Evolutionary conservation across 1,140 invertebrate genomes (phyloP).

Genomic region (Euwallacea fornicatus): DNA sequence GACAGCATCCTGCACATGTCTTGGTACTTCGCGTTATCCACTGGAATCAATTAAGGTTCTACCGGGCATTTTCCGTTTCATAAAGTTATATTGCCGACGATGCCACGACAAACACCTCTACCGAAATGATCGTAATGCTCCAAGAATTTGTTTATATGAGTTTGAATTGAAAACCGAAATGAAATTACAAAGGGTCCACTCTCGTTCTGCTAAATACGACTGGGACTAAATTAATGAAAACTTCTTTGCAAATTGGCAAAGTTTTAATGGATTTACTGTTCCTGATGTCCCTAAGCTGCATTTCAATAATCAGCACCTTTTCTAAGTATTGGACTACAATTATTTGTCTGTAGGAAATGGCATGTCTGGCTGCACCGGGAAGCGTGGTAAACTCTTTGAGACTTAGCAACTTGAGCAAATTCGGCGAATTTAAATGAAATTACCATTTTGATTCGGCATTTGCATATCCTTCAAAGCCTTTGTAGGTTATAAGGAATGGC

Average conservation of each 20-base stretch:
- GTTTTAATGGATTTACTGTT: slow-evolving; percentile 27
- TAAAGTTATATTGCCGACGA: too few relatives aligned
- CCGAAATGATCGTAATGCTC: too few relatives aligned
- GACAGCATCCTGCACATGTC: too few relatives aligned
- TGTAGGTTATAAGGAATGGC: slow-evolving; percentile 34
- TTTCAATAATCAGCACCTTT: slow-evolving; percentile 19
- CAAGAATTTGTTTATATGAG: too few relatives aligned
- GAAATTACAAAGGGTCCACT: too few relatives aligned
- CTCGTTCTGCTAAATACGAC: background rate
- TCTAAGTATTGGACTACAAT: slow-evolving; percentile 15
- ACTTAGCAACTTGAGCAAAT: slow-evolving; percentile 36
- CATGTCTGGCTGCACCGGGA: slow-evolving; percentile 11
- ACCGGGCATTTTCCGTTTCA: too few relatives aligned
- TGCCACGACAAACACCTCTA: too few relatives aligned
- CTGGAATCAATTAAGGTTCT: too few relatives aligned
- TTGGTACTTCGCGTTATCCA: too few relatives aligned
- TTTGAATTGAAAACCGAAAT: too few relatives aligned
- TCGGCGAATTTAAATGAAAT: slow-evolving; percentile 41
- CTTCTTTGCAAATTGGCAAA: slow-evolving; percentile 9
- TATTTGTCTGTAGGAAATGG: slow-evolving; percentile 19
- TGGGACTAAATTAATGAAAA: slow-evolving; percentile 2
- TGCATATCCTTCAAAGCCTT: slow-evolving; percentile 41
- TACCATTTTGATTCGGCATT: slow-evolving; percentile 44
- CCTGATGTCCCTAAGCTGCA: slow-evolving; percentile 3
- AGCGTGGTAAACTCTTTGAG: slow-evolving; percentile 41